Conservation (phyloP, 1,140 invertebrate species). For the Doryteuthis pealeii region DNA sequence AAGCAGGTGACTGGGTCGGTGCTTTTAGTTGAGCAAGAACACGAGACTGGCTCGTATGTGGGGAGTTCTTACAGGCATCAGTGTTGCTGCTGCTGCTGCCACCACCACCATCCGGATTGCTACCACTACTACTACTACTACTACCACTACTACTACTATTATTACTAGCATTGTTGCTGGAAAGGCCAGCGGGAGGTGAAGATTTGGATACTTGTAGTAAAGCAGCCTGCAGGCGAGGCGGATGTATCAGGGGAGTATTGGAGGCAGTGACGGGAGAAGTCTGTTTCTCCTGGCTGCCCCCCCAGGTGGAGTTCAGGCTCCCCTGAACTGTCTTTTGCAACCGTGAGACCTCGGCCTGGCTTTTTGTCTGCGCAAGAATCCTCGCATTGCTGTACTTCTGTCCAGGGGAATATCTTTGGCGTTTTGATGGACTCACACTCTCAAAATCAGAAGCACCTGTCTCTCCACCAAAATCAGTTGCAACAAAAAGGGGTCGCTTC, state of each 20-base stretch:
- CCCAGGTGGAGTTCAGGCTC: not conserved
- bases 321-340: slow-evolving; percentile 27
- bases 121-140: not conserved
- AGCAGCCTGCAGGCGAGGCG: slow-evolving; percentile 9
- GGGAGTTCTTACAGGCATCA: not conserved
- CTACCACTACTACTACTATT: not conserved
- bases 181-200: slow-evolving; percentile 3
- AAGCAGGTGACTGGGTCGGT: slow-evolving; percentile 45
- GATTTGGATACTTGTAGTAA: slow-evolving; percentile 10
- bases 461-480: slow-evolving; percentile 5
- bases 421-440: slow-evolving; percentile 14
- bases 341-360: slow-evolving; percentile 39
- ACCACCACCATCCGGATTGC: not conserved
- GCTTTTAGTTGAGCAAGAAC: slow-evolving; percentile 56
- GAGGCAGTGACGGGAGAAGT: not conserved
- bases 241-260: slow-evolving; percentile 6
- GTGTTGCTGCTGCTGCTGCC: not conserved
- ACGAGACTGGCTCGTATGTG: slow-evolving; percentile 33
- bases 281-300: slow-evolving; percentile 5
- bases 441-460: not conserved
- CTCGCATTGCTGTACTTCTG: slow-evolving; percentile 39
- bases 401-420: slow-evolving; percentile 20
- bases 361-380: slow-evolving; percentile 48
- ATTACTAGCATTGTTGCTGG: not conserved
- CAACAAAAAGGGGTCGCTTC: slow-evolving; percentile 21